A percentile compares a stretch with the other conserved stretches of the same genome.
phyloP scores from a whole-genome alignment of 2,888 invertebrate species.

The Pollenia labialis region DNA sequence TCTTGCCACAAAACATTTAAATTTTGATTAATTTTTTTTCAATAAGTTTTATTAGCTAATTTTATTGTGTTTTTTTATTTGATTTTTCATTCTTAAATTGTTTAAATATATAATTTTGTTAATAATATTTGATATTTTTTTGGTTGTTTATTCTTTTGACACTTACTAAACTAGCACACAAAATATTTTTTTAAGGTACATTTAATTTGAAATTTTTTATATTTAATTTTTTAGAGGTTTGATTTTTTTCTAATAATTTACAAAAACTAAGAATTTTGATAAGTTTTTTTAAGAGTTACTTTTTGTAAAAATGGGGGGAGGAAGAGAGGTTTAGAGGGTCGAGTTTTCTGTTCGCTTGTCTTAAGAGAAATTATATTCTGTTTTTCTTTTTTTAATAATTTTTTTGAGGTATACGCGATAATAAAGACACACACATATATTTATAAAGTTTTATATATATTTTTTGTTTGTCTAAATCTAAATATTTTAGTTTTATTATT shows the following conservation, averaged over 20 bases:
- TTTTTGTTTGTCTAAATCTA: conserved; percentile 55
- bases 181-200: conserved; percentile 82
- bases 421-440: conserved; percentile 85
- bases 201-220: conserved; percentile 76
- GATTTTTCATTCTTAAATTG: conserved; percentile 35
- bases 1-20: conserved; percentile 60
- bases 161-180: conserved; percentile 83
- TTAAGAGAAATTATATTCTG: conserved; percentile 77
- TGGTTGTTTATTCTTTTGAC: conserved; percentile 77
- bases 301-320: conserved; percentile 29
- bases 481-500: conserved; percentile 68
- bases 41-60: conserved; percentile 48
- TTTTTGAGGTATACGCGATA: conserved; percentile 86
- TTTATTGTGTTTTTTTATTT: conserved; percentile 41
- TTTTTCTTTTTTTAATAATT: conserved; percentile 71
- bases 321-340: conserved; percentile 51
- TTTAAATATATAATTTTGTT: conserved; percentile 71
- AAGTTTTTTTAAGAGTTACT: conserved; percentile 25
- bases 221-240: conserved; percentile 50
- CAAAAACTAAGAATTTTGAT: conserved; percentile 65
- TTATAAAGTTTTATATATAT: conserved; percentile 75
- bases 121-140: conserved; percentile 71
- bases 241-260: conserved; percentile 53
- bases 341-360: conserved; percentile 44
- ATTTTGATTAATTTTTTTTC: conserved; percentile 54